Evolutionary conservation across 2,888 invertebrate species (phyloP), one percentile per base, ranked within the genome.

Genomic region (Hypsopygia costalis): DNA sequence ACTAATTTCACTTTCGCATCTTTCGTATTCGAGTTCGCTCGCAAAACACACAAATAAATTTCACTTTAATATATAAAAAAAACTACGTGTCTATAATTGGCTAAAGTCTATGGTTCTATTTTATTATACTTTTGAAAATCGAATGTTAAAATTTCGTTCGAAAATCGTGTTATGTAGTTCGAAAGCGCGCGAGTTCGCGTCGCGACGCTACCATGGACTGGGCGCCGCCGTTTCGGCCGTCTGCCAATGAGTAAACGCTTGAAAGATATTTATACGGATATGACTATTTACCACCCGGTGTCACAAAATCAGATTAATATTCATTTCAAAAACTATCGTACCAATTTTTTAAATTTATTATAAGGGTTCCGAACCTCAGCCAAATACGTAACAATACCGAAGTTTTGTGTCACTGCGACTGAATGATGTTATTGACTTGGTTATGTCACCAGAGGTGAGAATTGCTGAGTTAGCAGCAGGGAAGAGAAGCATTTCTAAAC

Each of bases 231-330:
- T 61, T 74, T 80, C 80, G 81, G 82, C 80, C 66, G 71, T 49
- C 72, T 82, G 85, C 86, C 86, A 85, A 81, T 71, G 75, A 80
- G 70, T 80, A 74, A 69, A 71, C 62, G 73, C 63, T 78, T 79
- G 79, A 80, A 83, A 81, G 70, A 81, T 85, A 83, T 81, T 82
- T 82, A 70, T 75, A 70, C 82, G 69, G 71, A 79, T 80, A 81
- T 77, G 73, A 75, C 69, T 71, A 68, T 73, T 74, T 69, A 62
- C 57, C 55, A 52, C 46, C 38, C 41, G 47, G 52, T 62, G 59
- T 62, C 54, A 52, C 44, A 43, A 54, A 45, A 41, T 40, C n/a
- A 31, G 31, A 44, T 44, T 46, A 37, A 44, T 42, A 37, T 12
- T 7, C 11, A 35, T 25, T 25, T 22, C n/a, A 28, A 29, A n/a